phyloP scores from a whole-genome alignment of 1,140 invertebrate genomes.

The Drosophila ironensis region DNA sequence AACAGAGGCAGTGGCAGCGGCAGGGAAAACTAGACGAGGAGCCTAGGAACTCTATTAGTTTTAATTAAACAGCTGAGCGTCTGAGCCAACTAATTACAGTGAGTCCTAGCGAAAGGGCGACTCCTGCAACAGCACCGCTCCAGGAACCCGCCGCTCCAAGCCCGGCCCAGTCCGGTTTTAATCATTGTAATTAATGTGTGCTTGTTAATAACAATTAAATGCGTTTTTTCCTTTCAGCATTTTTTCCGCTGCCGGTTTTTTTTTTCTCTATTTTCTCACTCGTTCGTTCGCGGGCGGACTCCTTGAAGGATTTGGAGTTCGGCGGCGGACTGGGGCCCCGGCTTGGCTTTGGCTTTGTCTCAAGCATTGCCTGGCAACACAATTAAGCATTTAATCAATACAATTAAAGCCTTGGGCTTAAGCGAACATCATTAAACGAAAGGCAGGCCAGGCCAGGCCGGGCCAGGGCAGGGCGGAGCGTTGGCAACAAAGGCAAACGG shows the following conservation, averaged over 20 bases:
- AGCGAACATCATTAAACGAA: slow-evolving; percentile 64
- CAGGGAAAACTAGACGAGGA: neutral
- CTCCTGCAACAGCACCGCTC: slow-evolving; percentile 9
- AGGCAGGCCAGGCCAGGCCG: neutral
- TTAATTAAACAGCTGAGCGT: slow-evolving; percentile 75
- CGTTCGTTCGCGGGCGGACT: neutral
- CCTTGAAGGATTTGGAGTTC: neutral
- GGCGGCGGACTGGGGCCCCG: neutral
- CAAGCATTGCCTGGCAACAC: slow-evolving; percentile 44
- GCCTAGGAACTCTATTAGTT: slow-evolving; percentile 66
- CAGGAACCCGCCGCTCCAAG: neutral
- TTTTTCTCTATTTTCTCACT: slow-evolving; percentile 1
- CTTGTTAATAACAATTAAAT: slow-evolving; percentile 80
- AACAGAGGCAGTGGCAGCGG: neutral
- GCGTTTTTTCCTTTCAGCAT: slow-evolving; percentile 15
- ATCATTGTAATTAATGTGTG: slow-evolving; percentile 75
- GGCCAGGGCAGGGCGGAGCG: neutral
- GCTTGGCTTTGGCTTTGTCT: slow-evolving; percentile 23
- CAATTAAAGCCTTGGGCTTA: slow-evolving; percentile 70
- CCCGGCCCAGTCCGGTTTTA: slow-evolving; percentile 38
- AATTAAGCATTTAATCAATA: slow-evolving; percentile 78
- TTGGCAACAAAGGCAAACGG: slow-evolving; percentile 36
- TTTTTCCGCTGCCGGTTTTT: neutral
- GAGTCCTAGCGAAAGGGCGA: slow-evolving; percentile 43
- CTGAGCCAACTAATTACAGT: slow-evolving; percentile 65